Evolutionary conservation across 2,113 vertebrate species (phyloP), one percentile per base, ranked within the genome.

Genomic region (Sminthopsis crassicaudata): DNA sequence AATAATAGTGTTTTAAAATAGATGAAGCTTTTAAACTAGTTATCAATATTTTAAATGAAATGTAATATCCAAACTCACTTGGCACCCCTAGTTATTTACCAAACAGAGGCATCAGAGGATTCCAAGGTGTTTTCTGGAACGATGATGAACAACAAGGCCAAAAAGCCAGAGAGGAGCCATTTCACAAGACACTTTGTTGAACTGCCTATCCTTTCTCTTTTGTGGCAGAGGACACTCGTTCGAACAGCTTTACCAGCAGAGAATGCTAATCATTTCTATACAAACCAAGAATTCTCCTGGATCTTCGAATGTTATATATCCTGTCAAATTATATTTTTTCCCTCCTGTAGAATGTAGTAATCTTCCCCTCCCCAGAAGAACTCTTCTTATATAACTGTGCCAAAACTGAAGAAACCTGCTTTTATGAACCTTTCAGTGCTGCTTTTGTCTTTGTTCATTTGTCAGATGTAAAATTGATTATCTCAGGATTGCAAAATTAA

Each of bases 401-500:
- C 97, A 98, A 98, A 96, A 97, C 96, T 94, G 96, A 97, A 96
- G 95, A 90, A 76, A 96, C 94, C 89, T 97, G 97, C 96, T 97
- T 97, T 93, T 96, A 93, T 93, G 96, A 96, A 93, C 96, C 91
- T 93, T 96, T 97, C 94, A 93, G 94, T 97, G 97, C 94, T 98
- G 97, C 97, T 98, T 97, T 96, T 97, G 92, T 98, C 14, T 0
- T 96, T 91, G 95, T 97, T 97, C 96, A 97, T 48, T 96, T 97
- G 97, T 98, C 95, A 93, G 93, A 96, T 96, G 94, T 91, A 96
- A 96, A 96, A 95, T 94, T 97, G 96, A 97, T 97, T 94, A 96
- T 96, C 97, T 98, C 97, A 97, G 97, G 97, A 97, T 84, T 98
- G 97, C 96, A 96, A 97, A 98, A 91, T 96, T 94, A 97, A 93